Evolutionary conservation across 2,888 invertebrate genomes (phyloP).

Genomic region (Steinernema scapterisci): DNA sequence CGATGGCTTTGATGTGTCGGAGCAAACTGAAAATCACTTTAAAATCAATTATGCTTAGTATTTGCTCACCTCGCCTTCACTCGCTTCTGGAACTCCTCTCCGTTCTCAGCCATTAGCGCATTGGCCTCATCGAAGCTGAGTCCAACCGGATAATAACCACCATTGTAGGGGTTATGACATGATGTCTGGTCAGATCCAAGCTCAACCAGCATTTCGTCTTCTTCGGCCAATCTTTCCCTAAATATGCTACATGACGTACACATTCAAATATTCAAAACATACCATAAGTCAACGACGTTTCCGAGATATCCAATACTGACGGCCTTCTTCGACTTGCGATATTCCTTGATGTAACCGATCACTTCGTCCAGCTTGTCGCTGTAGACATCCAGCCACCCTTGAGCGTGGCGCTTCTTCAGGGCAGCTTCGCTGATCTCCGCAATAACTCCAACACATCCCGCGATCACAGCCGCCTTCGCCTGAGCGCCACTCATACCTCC

Average conservation of each 20-base stretch:
- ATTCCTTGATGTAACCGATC: slow-evolving; percentile 57
- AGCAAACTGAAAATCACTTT: slow-evolving; percentile 70
- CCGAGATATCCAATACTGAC: slow-evolving; percentile 74
- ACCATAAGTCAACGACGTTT: slow-evolving; percentile 73
- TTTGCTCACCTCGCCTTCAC: slow-evolving; percentile 72
- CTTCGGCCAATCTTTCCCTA: slow-evolving; percentile 72
- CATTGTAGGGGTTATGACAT: slow-evolving; percentile 74
- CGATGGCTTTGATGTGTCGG: slow-evolving; percentile 73
- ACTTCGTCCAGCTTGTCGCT: slow-evolving; percentile 69
- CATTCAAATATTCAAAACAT: slow-evolving; percentile 38
- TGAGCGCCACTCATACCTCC: slow-evolving; percentile 75
- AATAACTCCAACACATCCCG: slow-evolving; percentile 74
- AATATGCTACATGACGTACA: background rate
- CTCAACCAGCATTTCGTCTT: slow-evolving; percentile 72
- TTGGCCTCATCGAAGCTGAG: slow-evolving; percentile 71
- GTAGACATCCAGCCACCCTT: slow-evolving; percentile 74
- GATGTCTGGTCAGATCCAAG: slow-evolving; percentile 75
- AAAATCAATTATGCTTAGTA: background rate
- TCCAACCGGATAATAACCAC: slow-evolving; percentile 74
- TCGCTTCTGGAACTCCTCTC: slow-evolving; percentile 70
- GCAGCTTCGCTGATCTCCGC: slow-evolving; percentile 73
- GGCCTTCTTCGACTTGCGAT: slow-evolving; percentile 50
- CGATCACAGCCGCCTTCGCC: slow-evolving; percentile 74
- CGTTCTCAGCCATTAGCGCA: slow-evolving; percentile 71
- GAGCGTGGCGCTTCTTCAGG: slow-evolving; percentile 72